Percentiles rank a stretch among this genome's conserved stretches.
Conservation (phyloP, 2,113 vertebrate species). For the Platycercus adscitus region DNA sequence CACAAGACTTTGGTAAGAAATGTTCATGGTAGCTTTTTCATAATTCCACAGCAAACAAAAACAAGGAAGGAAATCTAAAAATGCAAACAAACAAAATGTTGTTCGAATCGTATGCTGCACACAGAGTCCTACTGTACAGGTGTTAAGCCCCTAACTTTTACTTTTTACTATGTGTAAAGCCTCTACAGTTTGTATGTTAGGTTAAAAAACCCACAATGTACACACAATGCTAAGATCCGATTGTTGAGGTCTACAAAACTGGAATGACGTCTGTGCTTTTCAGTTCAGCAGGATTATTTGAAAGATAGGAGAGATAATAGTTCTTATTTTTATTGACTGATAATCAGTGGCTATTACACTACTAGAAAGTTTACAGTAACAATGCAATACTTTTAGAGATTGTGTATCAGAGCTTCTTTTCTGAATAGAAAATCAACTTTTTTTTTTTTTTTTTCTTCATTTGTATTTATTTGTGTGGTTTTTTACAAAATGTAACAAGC, state of each 20-base stretch:
- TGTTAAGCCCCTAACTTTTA: conserved; percentile 49
- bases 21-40: conserved; percentile 79
- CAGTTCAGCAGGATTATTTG: conserved; percentile 66
- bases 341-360: conserved; percentile 73
- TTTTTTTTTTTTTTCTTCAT: conserved; percentile 9
- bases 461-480: not conserved
- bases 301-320: conserved; percentile 68
- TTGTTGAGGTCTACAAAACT: conserved; percentile 80
- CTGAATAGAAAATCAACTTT: conserved; percentile 72
- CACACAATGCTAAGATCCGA: conserved; percentile 66
- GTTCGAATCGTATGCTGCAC: conserved; percentile 65
- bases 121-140: conserved; percentile 57
- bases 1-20: conserved; percentile 93
- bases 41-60: conserved; percentile 75
- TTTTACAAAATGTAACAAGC: conserved; percentile 52
- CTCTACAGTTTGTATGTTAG: conserved; percentile 71
- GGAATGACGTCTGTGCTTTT: conserved; percentile 84
- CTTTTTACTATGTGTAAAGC: conserved; percentile 48
- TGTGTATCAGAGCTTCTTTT: conserved; percentile 65
- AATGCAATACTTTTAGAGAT: conserved; percentile 69
- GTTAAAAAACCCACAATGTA: conserved; percentile 38
- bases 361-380: conserved; percentile 82
- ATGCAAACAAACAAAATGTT: conserved; percentile 45
- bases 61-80: conserved; percentile 55
- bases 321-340: conserved; percentile 66